Evolutionary conservation across 2,888 invertebrate species (phyloP).

Genomic region (Congeria kusceri): DNA sequence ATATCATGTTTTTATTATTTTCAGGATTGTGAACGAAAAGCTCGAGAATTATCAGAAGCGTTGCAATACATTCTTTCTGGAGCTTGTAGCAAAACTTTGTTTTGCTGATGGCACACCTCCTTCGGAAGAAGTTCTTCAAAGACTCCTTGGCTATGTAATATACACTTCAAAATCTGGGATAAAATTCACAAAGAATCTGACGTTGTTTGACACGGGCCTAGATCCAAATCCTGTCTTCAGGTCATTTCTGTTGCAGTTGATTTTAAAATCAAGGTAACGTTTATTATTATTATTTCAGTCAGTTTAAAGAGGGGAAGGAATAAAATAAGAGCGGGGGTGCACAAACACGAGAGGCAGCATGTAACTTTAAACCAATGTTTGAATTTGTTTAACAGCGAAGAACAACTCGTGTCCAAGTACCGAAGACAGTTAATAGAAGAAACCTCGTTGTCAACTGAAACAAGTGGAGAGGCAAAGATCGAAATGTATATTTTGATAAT

Average conservation of each 20-base stretch:
- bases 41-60: slow-evolving; percentile 38
- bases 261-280: slow-evolving; percentile 1
- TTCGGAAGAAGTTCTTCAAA: slow-evolving; percentile 37
- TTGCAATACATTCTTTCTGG: slow-evolving; percentile 34
- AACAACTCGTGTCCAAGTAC: too few relatives aligned
- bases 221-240: neutral
- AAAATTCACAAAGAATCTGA: neutral
- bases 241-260: neutral
- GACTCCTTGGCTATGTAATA: slow-evolving; percentile 38
- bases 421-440: too few relatives aligned
- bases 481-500: too few relatives aligned
- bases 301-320: too few relatives aligned
- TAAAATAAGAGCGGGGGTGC: too few relatives aligned
- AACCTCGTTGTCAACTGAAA: too few relatives aligned
- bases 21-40: slow-evolving; percentile 8
- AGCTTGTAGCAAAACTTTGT: slow-evolving; percentile 40
- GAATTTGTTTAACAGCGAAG: too few relatives aligned
- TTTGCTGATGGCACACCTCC: slow-evolving; percentile 47
- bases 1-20: too few relatives aligned
- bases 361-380: too few relatives aligned
- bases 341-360: too few relatives aligned
- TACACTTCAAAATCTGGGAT: neutral
- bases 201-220: neutral
- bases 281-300: too few relatives aligned
- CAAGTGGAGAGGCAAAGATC: too few relatives aligned